A percentile compares a stretch with the other conserved stretches of the same genome.
phyloP scores from a whole-genome alignment of 2,113 vertebrate species.

The Hippocampus comes region DNA sequence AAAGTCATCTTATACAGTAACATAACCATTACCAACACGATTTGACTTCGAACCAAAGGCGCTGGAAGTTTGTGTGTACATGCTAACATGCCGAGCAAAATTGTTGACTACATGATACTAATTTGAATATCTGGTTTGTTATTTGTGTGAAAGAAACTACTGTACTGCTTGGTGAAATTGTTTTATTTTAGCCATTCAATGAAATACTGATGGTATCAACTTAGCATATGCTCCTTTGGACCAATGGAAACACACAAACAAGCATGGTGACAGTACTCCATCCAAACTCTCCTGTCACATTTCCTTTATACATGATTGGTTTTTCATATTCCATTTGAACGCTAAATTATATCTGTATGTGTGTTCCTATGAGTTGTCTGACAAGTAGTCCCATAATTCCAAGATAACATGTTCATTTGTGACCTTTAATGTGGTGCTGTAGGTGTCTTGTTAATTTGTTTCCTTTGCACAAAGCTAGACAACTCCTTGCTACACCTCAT shows the following conservation, averaged over 20 bases:
- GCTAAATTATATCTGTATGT: no score
- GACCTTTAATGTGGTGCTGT: background rate
- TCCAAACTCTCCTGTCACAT: background rate
- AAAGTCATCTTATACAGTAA: no score
- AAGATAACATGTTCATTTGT: background rate
- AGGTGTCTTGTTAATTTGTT: background rate
- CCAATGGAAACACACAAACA: background rate
- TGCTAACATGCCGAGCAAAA: no score
- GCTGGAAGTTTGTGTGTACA: no score
- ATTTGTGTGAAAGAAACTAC: background rate
- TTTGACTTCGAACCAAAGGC: no score
- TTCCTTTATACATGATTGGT: no score
- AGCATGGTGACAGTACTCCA: background rate
- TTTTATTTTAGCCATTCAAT: background rate
- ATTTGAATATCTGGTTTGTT: no score
- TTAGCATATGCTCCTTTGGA: background rate
- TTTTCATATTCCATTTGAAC: no score
- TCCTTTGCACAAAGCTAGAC: background rate
- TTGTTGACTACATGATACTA: no score
- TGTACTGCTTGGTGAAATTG: background rate
- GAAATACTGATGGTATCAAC: background rate
- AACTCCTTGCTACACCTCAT: background rate
- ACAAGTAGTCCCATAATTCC: background rate
- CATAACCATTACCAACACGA: no score
- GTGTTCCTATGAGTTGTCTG: background rate